A percentile compares a stretch with the other conserved stretches of the same genome.
Evolutionary conservation across 2,113 vertebrate species (phyloP).

Genomic region (Seriola dumerili): DNA sequence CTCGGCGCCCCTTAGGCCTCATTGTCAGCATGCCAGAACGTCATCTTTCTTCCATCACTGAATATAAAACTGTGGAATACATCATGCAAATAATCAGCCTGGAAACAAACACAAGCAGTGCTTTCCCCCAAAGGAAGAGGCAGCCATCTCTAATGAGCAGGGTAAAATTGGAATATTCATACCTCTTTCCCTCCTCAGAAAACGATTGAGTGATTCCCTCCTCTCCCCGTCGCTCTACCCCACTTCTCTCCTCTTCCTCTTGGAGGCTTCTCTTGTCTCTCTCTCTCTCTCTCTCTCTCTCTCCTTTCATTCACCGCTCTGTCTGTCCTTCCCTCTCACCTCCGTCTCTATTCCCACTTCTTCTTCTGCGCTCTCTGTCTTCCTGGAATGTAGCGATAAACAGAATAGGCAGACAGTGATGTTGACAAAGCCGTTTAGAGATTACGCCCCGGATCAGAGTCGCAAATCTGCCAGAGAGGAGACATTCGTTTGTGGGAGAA

Average conservation of each 20-base stretch:
- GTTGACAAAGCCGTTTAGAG: conserved; percentile 66
- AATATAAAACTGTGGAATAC: conserved; percentile 79
- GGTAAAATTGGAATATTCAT: conserved; percentile 80
- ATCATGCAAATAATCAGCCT: conserved; percentile 84
- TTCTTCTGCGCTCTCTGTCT: conserved; percentile 30
- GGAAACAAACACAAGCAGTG: conserved; percentile 79
- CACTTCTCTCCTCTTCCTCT: conserved; percentile 11
- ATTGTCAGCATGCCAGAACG: conserved; percentile 74
- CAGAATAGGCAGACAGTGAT: conserved; percentile 66
- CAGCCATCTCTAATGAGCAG: conserved; percentile 78
- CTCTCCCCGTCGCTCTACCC: conserved; percentile 24
- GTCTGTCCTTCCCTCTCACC: conserved; percentile 43
- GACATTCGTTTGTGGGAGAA: conserved; percentile 59
- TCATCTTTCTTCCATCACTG: conserved; percentile 73
- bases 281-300: too few relatives aligned
- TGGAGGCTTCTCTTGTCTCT: conserved; percentile 4
- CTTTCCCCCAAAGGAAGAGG: conserved; percentile 77
- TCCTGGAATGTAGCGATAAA: conserved; percentile 64
- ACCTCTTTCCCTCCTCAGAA: conserved; percentile 58
- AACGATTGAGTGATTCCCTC: conserved; percentile 63
- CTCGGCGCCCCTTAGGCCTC: conserved; percentile 66
- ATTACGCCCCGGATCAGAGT: conserved; percentile 69
- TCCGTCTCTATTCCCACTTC: conserved; percentile 41
- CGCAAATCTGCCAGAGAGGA: conserved; percentile 65
- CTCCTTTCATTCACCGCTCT: conserved; percentile 22